Evolutionary conservation across 1,140 invertebrate genomes (phyloP), one percentile per base, ranked within the genome.

Genomic region (Brachionus paranguensis): DNA sequence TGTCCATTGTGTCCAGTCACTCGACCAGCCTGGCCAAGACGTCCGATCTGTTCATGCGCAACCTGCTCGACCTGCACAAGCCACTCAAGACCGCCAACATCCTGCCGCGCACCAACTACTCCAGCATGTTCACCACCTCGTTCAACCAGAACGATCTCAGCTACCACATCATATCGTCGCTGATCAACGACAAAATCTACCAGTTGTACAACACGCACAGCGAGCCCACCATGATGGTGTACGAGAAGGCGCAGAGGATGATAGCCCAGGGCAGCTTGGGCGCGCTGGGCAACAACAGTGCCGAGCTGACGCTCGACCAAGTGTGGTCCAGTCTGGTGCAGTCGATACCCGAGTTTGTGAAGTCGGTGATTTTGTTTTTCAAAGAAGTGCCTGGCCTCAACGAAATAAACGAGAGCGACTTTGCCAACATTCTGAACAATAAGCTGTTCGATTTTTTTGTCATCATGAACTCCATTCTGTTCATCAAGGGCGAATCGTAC

Each of bases 381-480:
- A 68, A 53, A 47, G 60, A 83, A 60, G 53, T 83, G n/a, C 81
- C 81, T 6, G 81, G 60, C 41, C 37, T 83, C 0, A 72, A 83
- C 17, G 81, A 83, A 55, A 70, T 83, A n/a, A 50, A 68, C 8
- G 64, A 68, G 37, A 29, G 33, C 17, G 81, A 83, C 37, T 83
- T 83, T 70, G 60, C 60, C 37, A 83, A 68, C 17, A 68, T 83
- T 50, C n/a, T 83, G 17, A 70, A 83, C 20, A 83, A 68, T 47
- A 53, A 60, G n/a, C 41, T 83, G 43, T 83, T 83, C 47, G 81
- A 83, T 53, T 68, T 83, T 83, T 72, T 47, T 50, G 27, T 83
- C 20, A 33, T 83, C 14, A 72, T 83, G 41, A 72, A 68, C 37
- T 83, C 81, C 5, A 50, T 60, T 29, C 55, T 83, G 64, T 50